phyloP scores from a whole-genome alignment of 2,888 invertebrate species.

The Polyploca ridens region DNA sequence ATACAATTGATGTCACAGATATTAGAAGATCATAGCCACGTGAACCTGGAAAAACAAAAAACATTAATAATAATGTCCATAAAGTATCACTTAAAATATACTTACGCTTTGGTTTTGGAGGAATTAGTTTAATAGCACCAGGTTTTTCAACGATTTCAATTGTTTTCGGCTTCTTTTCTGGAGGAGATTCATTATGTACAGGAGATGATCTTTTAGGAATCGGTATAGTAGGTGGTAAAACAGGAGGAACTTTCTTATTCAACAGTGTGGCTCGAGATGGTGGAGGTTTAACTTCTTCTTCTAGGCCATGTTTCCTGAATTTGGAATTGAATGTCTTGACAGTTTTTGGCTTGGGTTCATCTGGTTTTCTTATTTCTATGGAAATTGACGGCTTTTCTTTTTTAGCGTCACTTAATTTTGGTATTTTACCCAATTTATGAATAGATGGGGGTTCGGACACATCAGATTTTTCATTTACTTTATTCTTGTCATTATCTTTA shows the following conservation, averaged over 20 bases:
- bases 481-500: constrained; percentile 41
- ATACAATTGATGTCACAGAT: constrained; percentile 47
- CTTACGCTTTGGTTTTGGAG: constrained; percentile 96
- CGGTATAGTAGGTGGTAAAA: constrained; percentile 72
- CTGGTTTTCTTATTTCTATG: constrained; percentile 90
- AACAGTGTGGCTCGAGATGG: constrained; percentile 89
- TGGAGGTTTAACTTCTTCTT: constrained; percentile 94
- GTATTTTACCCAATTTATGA: constrained; percentile 91
- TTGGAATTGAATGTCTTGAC: constrained; percentile 96
- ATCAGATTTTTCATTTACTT: constrained; percentile 86
- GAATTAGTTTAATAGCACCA: constrained; percentile 93
- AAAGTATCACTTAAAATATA: constrained; percentile 64
- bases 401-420: constrained; percentile 86
- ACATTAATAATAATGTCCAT: constrained; percentile 55
- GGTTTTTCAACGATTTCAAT: constrained; percentile 87
- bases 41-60: constrained; percentile 77
- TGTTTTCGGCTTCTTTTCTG: constrained; percentile 92
- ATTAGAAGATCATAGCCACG: constrained; percentile 37
- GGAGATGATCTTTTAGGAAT: constrained; percentile 80
- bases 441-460: constrained; percentile 88
- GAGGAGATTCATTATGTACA: constrained; percentile 81
- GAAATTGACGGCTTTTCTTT: constrained; percentile 91
- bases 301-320: constrained; percentile 95
- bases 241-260: constrained; percentile 78
- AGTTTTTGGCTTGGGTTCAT: constrained; percentile 92